These are phyloP conservation scores for Crypturellus tataupa DNA, from an alignment of 2,797 vertebrate species.

Conservation along the genomic window DNA sequence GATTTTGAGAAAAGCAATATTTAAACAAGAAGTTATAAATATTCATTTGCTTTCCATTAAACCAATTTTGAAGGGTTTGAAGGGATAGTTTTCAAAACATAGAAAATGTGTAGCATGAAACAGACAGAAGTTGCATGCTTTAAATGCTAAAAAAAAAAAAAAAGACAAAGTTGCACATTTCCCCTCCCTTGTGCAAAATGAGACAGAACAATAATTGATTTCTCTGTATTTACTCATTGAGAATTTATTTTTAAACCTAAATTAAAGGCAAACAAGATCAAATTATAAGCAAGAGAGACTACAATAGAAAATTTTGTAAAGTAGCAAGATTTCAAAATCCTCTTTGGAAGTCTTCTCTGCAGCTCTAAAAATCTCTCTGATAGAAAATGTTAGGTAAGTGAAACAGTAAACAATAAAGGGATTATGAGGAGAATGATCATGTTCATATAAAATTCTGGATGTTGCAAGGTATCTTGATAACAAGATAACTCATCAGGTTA, in stretches of 20 bases:
- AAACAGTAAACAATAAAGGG: background rate
- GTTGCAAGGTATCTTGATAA: background rate
- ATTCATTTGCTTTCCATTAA: background rate
- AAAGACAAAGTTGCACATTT: background rate
- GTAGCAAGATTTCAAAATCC: background rate
- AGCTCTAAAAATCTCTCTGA: background rate
- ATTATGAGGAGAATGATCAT: background rate
- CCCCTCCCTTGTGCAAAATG: background rate
- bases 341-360: background rate
- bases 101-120: background rate
- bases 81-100: background rate
- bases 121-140: background rate
- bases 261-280: background rate
- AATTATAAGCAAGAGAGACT: background rate
- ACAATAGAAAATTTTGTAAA: background rate
- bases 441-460: background rate
- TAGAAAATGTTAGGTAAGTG: background rate
- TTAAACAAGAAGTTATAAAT: background rate
- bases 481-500: background rate
- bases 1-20: background rate
- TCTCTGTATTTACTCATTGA: no score
- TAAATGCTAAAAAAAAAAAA: background rate
- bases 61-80: background rate
- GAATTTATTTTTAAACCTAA: background rate
- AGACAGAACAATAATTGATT: no score